A percentile compares a stretch with the other conserved stretches of the same genome.
phyloP scores from a whole-genome alignment of 2,113 vertebrate species.

The Cervus canadensis region DNA sequence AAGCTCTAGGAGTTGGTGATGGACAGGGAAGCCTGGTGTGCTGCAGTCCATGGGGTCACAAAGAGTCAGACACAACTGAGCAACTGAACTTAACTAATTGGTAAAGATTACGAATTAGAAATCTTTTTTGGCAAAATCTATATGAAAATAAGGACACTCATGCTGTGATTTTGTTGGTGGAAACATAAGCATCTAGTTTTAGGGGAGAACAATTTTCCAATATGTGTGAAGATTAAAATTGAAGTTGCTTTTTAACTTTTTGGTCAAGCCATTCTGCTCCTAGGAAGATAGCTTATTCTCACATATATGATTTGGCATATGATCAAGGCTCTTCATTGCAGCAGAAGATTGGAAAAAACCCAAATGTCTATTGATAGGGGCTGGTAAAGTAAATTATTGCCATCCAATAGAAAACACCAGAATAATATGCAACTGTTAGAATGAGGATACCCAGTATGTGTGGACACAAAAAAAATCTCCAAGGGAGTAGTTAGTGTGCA shows the following conservation, averaged over 20 bases:
- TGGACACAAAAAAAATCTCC: background rate
- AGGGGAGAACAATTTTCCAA: background rate
- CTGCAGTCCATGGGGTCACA: background rate
- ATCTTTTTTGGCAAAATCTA: background rate
- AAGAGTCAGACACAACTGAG: background rate
- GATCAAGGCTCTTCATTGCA: background rate
- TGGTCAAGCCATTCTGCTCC: background rate
- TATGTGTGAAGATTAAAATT: constrained; percentile 2
- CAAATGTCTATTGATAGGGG: background rate
- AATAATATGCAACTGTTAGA: background rate
- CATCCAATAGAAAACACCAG: background rate
- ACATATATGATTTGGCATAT: background rate
- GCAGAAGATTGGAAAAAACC: background rate
- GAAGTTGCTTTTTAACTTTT: background rate
- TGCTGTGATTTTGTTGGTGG: background rate
- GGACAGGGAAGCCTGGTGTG: background rate
- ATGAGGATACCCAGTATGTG: background rate
- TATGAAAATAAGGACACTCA: background rate
- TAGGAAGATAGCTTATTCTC: background rate
- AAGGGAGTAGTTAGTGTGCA: background rate
- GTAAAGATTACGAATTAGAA: constrained; percentile 6
- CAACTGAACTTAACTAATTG: background rate
- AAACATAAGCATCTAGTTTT: background rate
- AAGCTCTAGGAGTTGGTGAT: background rate
- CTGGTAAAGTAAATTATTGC: background rate